These are phyloP conservation scores for Germaria angustata DNA, from an alignment of 2,888 invertebrate genomes.

Conservation along the genomic window DNA sequence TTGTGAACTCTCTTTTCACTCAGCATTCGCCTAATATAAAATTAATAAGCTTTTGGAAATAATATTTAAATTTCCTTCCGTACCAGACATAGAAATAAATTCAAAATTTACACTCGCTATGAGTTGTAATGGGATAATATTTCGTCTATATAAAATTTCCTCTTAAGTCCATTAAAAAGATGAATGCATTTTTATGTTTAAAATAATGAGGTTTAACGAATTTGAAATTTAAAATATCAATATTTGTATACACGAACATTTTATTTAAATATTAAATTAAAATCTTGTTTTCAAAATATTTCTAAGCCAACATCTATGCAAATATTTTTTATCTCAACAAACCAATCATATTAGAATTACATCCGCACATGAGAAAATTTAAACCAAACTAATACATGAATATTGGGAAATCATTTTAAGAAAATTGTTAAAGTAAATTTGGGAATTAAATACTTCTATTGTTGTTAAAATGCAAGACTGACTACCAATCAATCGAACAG, in stretches of 20 bases:
- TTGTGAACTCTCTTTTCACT: neutral
- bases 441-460: neutral
- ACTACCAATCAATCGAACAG: neutral
- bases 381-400: neutral
- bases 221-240: constrained; percentile 4
- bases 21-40: constrained; percentile 18
- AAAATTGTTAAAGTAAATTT: constrained; percentile 11
- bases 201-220: neutral
- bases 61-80: constrained; percentile 38
- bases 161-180: neutral
- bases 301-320: neutral
- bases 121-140: neutral
- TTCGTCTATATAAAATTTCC: neutral
- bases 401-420: neutral
- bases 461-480: neutral
- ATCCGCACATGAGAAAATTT: neutral
- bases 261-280: no score
- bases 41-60: constrained; percentile 47
- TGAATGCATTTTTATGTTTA: neutral
- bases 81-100: constrained; percentile 21
- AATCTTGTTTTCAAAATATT: neutral
- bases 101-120: neutral
- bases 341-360: constrained; percentile 4
- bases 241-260: no score
- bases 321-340: constrained; percentile 16